Percentiles rank a stretch among this genome's conserved stretches.
Conservation (phyloP, 2,113 vertebrate species). For the Eira barbara region DNA sequence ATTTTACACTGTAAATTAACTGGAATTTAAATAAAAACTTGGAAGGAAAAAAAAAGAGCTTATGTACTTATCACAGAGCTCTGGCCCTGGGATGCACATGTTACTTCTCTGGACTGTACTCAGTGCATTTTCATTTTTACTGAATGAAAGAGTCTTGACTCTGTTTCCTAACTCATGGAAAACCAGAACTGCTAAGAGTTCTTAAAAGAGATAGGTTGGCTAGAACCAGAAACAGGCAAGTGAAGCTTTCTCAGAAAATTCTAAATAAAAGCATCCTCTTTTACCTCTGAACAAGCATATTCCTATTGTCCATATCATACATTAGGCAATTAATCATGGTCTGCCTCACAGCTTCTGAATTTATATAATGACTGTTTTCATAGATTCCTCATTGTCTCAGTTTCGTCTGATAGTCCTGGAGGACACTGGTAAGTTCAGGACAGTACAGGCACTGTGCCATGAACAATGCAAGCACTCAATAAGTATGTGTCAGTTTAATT, state of each 20-base stretch:
- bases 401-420: background rate
- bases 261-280: background rate
- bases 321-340: background rate
- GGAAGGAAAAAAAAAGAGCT: background rate
- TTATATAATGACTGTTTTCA: background rate
- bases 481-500: background rate
- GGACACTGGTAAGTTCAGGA: background rate
- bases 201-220: background rate
- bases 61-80: background rate
- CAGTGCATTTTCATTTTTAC: background rate
- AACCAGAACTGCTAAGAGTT: background rate
- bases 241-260: background rate
- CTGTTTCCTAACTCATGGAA: background rate
- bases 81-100: background rate
- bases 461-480: background rate
- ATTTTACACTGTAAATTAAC: background rate
- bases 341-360: background rate
- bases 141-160: background rate
- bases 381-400: background rate
- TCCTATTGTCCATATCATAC: background rate
- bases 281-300: background rate
- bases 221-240: background rate
- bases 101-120: background rate
- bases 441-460: background rate
- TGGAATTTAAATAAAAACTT: background rate